A percentile compares a stretch with the other conserved stretches of the same genome.
Evolutionary conservation across 2,888 invertebrate species (phyloP).

Genomic region (Odontocolon sp.): DNA sequence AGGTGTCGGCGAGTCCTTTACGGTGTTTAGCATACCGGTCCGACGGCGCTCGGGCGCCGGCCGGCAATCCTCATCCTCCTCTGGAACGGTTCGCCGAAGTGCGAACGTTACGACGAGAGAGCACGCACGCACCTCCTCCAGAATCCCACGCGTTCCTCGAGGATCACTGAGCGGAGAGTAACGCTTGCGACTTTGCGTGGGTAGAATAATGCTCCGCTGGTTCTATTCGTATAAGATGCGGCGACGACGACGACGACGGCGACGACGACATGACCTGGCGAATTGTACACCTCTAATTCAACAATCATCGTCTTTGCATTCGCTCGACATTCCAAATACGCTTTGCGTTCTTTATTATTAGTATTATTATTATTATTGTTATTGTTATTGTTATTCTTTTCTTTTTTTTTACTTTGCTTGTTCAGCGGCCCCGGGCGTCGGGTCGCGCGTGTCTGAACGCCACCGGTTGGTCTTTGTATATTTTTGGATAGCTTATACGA

Average conservation of each 20-base stretch:
- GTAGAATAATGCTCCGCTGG: slow-evolving; percentile 47
- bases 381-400: neutral
- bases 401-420: too few relatives aligned
- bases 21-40: slow-evolving; percentile 57
- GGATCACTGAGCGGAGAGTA: slow-evolving; percentile 20
- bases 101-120: slow-evolving; percentile 15
- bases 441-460: neutral
- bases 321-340: too few relatives aligned
- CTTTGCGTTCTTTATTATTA: too few relatives aligned
- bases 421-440: too few relatives aligned
- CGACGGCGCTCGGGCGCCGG: slow-evolving; percentile 34
- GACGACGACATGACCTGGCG: slow-evolving; percentile 41
- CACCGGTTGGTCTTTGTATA: slow-evolving; percentile 1
- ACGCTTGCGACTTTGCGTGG: slow-evolving; percentile 38
- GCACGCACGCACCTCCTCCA: slow-evolving; percentile 45
- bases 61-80: neutral
- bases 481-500: neutral
- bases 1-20: slow-evolving; percentile 56
- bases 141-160: slow-evolving; percentile 51
- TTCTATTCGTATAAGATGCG: slow-evolving; percentile 1
- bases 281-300: slow-evolving; percentile 32
- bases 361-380: neutral
- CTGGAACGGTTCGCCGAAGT: slow-evolving; percentile 25
- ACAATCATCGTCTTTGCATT: neutral
- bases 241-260: slow-evolving; percentile 8